Evolutionary conservation across 2,888 invertebrate genomes (phyloP).

Genomic region (Caenorhabditis uteleia): DNA sequence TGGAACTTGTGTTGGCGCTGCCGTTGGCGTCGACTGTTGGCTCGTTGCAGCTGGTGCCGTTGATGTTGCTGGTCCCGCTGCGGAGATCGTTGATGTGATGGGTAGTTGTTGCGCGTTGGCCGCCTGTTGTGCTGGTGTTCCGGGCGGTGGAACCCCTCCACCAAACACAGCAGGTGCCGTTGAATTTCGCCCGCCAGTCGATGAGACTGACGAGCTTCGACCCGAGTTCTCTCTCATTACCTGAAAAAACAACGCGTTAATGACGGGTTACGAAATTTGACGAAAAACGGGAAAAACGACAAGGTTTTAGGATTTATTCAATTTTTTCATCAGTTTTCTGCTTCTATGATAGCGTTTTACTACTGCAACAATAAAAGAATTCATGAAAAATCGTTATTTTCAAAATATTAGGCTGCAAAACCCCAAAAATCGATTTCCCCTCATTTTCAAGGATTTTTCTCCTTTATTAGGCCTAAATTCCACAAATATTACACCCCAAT

Average conservation of each 20-base stretch:
- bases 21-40: not conserved
- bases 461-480: no score
- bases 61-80: slow-evolving; percentile 3
- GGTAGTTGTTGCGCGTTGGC: slow-evolving; percentile 5
- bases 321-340: no score
- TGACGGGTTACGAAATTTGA: not conserved
- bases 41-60: not conserved
- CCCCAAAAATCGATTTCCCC: slow-evolving; percentile 27
- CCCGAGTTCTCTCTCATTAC: slow-evolving; percentile 53
- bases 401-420: not conserved
- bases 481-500: no score
- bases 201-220: slow-evolving; percentile 48
- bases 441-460: slow-evolving; percentile 2
- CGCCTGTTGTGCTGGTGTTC: slow-evolving; percentile 2
- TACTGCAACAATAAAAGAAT: not conserved
- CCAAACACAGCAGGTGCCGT: slow-evolving; percentile 18
- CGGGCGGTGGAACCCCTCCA: slow-evolving; percentile 29
- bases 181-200: slow-evolving; percentile 34
- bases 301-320: no score
- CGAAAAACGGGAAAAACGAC: no score
- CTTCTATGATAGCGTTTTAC: not conserved
- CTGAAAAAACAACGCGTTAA: slow-evolving; percentile 21
- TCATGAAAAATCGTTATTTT: slow-evolving; percentile 3
- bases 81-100: slow-evolving; percentile 1
- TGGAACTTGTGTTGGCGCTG: not conserved